phyloP scores from a whole-genome alignment of 2,113 vertebrate genomes.

The Numenius arquata region DNA sequence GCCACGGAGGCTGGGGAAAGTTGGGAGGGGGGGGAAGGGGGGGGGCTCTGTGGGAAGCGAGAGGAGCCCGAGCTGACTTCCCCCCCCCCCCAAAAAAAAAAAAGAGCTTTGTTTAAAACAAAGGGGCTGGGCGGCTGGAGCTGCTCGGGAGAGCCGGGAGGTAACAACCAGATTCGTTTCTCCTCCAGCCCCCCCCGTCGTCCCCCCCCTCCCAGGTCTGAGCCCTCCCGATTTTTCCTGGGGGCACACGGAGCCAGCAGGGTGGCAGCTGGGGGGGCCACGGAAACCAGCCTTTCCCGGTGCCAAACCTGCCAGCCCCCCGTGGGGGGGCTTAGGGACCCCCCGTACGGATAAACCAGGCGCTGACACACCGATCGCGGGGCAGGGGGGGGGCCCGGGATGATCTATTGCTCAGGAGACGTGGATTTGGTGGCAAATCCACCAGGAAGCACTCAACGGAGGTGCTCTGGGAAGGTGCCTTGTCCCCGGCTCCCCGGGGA shows the following conservation, averaged over 20 bases:
- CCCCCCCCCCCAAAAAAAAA: not conserved
- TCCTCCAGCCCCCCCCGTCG: not conserved
- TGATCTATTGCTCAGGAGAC: not conserved
- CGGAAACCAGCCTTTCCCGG: not conserved
- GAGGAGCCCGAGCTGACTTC: not conserved
- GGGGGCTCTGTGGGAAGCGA: not conserved
- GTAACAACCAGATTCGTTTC: not conserved
- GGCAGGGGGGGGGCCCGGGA: not conserved
- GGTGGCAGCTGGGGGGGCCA: not conserved
- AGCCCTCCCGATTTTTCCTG: not conserved
- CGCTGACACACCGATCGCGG: not conserved
- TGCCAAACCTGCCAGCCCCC: not conserved
- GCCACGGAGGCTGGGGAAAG: not conserved
- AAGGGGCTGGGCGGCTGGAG: not conserved
- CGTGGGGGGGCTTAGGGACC: not conserved
- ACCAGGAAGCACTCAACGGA: not conserved
- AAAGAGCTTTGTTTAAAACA: constrained; percentile 63
- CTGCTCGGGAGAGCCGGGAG: constrained; percentile 14
- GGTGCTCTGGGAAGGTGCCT: not conserved
- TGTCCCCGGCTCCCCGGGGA: not conserved
- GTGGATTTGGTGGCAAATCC: not conserved
- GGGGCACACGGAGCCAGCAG: not conserved
- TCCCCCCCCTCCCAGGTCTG: not conserved
- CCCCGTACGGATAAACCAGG: not conserved
- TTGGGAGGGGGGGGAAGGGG: not conserved